Base-by-base conservation (phyloP, 2,888 invertebrate genomes). In the Automeris io region DNA sequence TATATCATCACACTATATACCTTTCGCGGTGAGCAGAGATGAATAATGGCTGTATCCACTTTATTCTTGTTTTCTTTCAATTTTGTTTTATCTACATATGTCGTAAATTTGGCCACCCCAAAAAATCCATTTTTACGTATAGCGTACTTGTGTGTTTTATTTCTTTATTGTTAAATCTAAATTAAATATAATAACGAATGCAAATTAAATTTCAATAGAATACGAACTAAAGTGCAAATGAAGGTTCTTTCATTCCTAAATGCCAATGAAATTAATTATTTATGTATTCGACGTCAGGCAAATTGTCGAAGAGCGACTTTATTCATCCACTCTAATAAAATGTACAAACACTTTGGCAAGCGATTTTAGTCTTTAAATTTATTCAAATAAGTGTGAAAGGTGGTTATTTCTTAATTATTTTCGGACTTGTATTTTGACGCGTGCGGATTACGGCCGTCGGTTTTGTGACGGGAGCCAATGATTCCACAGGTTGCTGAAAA, bases 221-320 rank as follows among this genome's bases (percentile, higher is more conserved):
- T 45, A 41, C 33, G 33, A 25, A 37, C 26, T 50, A 51, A 56
- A 66, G 60, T 64, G 60, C 59, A 64, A 66, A 65, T 64, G 56
- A 55, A 45, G 45, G 52, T 55, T 60, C 57, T 57, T 65, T 62
- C 55, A 59, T 54, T 57, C 63, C 58, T 50, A 49, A 54, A 52
- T 49, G 43, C 44, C 57, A 61, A 60, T 60, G 43, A 59, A 63
- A 61, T 65, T 62, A 64, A 65, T 66, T 66, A 64, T 66, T 60
- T 64, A 59, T 51, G 51, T 55, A 51, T 61, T 59, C 62, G 50
- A 55, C 45, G 47, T 48, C 46, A 42, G 43, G 48, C 46, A 50
- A 56, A 60, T 62, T 55, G 58, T 45, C 50, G 49, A 45, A 47
- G 55, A 57, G 42, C 41, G 44, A 40, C 42, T 37, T 45, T 39